A percentile compares a stretch with the other conserved stretches of the same genome.
Evolutionary conservation across 2,888 invertebrate species (phyloP).

Genomic region (Melitaea athalia): DNA sequence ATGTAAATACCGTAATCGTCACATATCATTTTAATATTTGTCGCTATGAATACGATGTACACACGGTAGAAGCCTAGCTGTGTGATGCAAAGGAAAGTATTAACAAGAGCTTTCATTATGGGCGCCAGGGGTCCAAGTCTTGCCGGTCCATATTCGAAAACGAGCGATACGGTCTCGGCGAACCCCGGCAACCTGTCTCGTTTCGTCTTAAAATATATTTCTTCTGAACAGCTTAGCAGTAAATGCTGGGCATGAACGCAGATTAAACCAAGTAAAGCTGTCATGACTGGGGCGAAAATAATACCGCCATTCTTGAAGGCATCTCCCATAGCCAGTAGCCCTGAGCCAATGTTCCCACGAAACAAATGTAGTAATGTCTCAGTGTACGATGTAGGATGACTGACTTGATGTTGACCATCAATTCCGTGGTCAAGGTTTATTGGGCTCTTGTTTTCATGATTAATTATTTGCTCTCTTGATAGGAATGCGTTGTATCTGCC

Average conservation of each 20-base stretch:
- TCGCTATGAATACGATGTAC: constrained; percentile 96
- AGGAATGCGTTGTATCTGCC: constrained; percentile 76
- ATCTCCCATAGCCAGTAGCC: constrained; percentile 97
- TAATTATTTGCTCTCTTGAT: constrained; percentile 67
- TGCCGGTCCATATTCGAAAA: constrained; percentile 89
- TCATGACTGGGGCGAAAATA: constrained; percentile 89
- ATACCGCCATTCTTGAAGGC: constrained; percentile 97
- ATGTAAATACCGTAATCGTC: constrained; percentile 84
- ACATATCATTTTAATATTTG: constrained; percentile 89
- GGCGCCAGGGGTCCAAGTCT: constrained; percentile 83
- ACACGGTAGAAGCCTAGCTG: constrained; percentile 99
- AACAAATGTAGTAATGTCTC: constrained; percentile 96
- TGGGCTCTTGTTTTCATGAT: constrained; percentile 48
- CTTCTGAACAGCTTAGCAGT: constrained; percentile 87
- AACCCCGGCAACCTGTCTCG: constrained; percentile 85
- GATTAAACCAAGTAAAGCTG: constrained; percentile 90
- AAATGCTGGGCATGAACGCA: constrained; percentile 97
- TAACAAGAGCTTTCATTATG: constrained; percentile 87
- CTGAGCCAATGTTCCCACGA: constrained; percentile 98
- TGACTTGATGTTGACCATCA: constrained; percentile 68
- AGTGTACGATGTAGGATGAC: constrained; percentile 88
- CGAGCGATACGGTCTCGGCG: constrained; percentile 91
- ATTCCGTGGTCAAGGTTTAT: constrained; percentile 54
- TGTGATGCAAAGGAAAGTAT: constrained; percentile 95
- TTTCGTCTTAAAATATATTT: constrained; percentile 83